Percentiles rank a stretch among this genome's conserved stretches.
These are phyloP conservation scores for Nemotelus pantherinus DNA, from an alignment of 2,888 invertebrate genomes.

Conservation along the genomic window DNA sequence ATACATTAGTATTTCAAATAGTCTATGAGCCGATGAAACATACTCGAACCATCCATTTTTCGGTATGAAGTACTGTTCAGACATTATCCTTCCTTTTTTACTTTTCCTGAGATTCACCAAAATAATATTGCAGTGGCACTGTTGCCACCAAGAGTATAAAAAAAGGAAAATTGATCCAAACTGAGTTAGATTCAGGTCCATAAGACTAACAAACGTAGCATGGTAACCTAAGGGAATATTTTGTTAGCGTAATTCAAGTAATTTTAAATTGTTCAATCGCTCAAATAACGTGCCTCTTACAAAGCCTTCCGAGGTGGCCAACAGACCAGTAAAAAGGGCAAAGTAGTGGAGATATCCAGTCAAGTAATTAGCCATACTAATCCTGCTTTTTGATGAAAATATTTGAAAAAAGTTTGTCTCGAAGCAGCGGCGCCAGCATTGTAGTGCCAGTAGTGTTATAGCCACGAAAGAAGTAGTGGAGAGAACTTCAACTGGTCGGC, in stretches of 20 bases:
- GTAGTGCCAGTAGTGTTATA: slow-evolving; percentile 72
- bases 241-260: too few relatives aligned
- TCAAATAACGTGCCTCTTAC: slow-evolving; percentile 56
- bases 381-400: slow-evolving; percentile 79
- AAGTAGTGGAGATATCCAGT: slow-evolving; percentile 83
- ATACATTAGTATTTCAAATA: slow-evolving; percentile 81
- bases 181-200: slow-evolving; percentile 52
- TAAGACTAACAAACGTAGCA: not conserved
- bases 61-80: slow-evolving; percentile 79
- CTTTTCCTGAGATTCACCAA: slow-evolving; percentile 83
- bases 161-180: slow-evolving; percentile 70
- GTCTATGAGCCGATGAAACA: slow-evolving; percentile 85
- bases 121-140: slow-evolving; percentile 76
- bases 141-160: slow-evolving; percentile 78
- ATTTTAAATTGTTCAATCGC: too few relatives aligned
- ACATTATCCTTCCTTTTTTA: slow-evolving; percentile 71
- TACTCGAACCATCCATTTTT: slow-evolving; percentile 80
- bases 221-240: not conserved
- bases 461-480: slow-evolving; percentile 69
- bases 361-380: slow-evolving; percentile 82
- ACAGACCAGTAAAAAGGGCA: slow-evolving; percentile 71
- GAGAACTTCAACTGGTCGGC: slow-evolving; percentile 60
- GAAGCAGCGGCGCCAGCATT: slow-evolving; percentile 79
- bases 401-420: slow-evolving; percentile 84
- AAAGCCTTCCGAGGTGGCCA: slow-evolving; percentile 78